Evolutionary conservation across 2,888 invertebrate genomes (phyloP).

Genomic region (Chaetogeoica ovagalla): DNA sequence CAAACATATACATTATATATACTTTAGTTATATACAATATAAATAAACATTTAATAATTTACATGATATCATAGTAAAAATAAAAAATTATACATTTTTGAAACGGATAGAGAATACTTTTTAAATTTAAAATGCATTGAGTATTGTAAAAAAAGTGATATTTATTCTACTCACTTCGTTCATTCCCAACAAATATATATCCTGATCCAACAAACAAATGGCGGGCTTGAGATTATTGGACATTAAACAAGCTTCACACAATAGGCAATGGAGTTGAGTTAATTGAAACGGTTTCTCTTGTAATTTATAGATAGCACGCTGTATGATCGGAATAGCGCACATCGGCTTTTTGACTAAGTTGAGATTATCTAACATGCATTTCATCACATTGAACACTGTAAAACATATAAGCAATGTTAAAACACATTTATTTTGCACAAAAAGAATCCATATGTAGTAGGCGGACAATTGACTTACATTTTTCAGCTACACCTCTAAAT

Average conservation of each 20-base stretch:
- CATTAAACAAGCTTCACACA: conserved; percentile 87
- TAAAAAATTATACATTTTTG: too few species aligned
- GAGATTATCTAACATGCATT: conserved; percentile 62
- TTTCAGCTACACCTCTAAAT: conserved; percentile 81
- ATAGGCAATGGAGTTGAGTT: conserved; percentile 90
- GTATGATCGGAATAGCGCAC: conserved; percentile 79
- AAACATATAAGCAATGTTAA: conserved; percentile 71
- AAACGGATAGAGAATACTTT: too few species aligned
- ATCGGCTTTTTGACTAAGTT: conserved; percentile 78
- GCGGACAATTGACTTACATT: conserved; percentile 68
- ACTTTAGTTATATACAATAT: too few species aligned
- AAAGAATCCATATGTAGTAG: neutral
- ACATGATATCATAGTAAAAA: too few species aligned
- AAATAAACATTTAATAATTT: too few species aligned
- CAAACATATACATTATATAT: too few species aligned
- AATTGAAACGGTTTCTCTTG: conserved; percentile 85
- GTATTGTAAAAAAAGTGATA: too few species aligned
- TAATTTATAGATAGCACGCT: conserved; percentile 84
- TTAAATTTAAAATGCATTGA: too few species aligned
- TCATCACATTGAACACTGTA: conserved; percentile 62
- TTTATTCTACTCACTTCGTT: conserved; percentile 67
- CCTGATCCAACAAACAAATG: conserved; percentile 81
- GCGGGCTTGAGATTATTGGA: conserved; percentile 92
- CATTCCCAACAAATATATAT: conserved; percentile 83
- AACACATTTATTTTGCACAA: conserved; percentile 55